A percentile compares a stretch with the other conserved stretches of the same genome.
phyloP scores from a whole-genome alignment of 2,797 vertebrate species.

The Taeniopygia guttata region DNA sequence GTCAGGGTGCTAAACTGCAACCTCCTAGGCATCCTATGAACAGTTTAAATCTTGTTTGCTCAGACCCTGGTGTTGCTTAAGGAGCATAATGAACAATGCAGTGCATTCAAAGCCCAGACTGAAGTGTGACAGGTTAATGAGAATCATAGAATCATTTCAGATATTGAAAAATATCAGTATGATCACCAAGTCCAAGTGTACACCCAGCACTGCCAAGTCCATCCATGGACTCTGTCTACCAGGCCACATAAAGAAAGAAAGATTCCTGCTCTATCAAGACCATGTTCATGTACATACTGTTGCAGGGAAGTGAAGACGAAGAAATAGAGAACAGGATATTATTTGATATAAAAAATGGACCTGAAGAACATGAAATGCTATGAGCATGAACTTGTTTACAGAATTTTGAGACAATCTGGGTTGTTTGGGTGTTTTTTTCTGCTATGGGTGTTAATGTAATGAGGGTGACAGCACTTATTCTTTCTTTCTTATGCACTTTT shows the following conservation, averaged over 20 bases:
- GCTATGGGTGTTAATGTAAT: not conserved
- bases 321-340: not conserved
- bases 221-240: not conserved
- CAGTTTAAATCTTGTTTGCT: not conserved
- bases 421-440: not conserved
- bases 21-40: not conserved
- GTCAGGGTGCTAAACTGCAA: not conserved
- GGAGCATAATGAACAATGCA: not conserved
- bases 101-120: not conserved
- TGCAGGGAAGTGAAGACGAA: not conserved
- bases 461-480: not conserved
- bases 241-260: not conserved
- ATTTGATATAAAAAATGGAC: not conserved
- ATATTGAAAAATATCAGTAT: not conserved
- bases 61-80: not conserved
- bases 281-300: not conserved
- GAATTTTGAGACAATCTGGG: not conserved
- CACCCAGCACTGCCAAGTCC: not conserved
- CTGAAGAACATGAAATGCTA: not conserved
- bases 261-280: not conserved
- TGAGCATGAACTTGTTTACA: not conserved
- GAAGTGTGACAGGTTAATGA: not conserved
- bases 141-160: not conserved
- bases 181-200: not conserved
- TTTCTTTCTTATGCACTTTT: not conserved